A percentile compares a stretch with the other conserved stretches of the same genome.
Conservation (phyloP, 2,888 invertebrate species). For the Amorpha juglandis region DNA sequence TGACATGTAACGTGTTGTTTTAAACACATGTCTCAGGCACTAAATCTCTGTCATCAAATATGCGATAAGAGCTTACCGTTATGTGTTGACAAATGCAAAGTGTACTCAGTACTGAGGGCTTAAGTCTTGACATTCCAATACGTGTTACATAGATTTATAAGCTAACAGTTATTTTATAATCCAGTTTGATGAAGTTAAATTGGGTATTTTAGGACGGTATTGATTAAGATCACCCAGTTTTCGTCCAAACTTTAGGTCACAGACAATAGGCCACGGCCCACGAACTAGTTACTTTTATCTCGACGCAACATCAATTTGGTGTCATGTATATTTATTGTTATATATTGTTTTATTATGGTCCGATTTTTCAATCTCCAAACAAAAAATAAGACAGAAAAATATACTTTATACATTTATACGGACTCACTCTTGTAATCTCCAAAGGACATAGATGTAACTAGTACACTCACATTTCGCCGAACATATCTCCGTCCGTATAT, state of each 20-base stretch:
- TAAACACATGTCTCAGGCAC: conserved; percentile 34
- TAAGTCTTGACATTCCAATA: too few relatives aligned
- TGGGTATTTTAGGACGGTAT: background rate
- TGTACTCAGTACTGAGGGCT: background rate
- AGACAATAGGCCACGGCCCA: background rate
- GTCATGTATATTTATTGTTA: background rate
- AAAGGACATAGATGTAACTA: too few relatives aligned
- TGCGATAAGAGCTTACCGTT: conserved; percentile 62
- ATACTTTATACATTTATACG: too few relatives aligned
- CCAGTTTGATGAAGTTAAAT: background rate
- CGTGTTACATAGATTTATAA: too few relatives aligned
- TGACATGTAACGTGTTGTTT: conserved; percentile 21
- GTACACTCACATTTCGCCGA: too few relatives aligned
- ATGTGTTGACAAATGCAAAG: conserved; percentile 32
- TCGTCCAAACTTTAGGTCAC: background rate
- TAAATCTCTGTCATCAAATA: conserved; percentile 64
- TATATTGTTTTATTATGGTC: too few relatives aligned
- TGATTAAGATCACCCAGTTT: conserved; percentile 21
- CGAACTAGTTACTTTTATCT: background rate
- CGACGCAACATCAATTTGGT: background rate
- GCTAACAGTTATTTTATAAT: background rate
- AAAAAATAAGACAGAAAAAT: too few relatives aligned
- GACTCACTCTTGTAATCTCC: too few relatives aligned
- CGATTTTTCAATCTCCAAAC: too few relatives aligned
- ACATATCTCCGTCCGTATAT: too few relatives aligned